Base-by-base conservation (phyloP, 2,888 invertebrate species). In the Drosophila fungiperda region DNA sequence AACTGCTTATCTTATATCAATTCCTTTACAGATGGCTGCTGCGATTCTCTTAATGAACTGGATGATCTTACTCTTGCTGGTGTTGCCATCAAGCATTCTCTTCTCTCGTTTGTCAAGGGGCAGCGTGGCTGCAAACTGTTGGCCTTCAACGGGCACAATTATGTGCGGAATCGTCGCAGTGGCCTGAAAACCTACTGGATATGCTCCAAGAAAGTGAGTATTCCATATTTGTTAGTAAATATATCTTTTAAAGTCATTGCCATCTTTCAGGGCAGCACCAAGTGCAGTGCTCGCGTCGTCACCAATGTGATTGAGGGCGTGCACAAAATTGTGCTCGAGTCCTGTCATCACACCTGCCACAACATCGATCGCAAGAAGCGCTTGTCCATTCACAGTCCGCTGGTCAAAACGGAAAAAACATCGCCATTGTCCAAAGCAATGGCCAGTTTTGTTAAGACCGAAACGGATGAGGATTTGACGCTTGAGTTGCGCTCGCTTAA, bases 181-280 rank as follows among this genome's bases (percentile, higher is more conserved):
- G 93, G 92, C 2, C 83, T 90, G 3, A 93, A 92, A 76, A 93
- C 93, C 0, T 93, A 93, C 72, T 93, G 93, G 93, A 93, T 93
- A 67, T 93, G 93, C 71, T 91, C 93, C 2, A 93, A 93, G 76
- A 93, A 93, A 90, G 93, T 93, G 65, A 78, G 73, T 52, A 4
- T 17, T 59, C 40, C 12, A 60, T 15, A 23, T 36, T 23, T 15
- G 8, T 23, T 12, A 6, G 3, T 11, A n/a, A 3, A 29, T 45
- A 36, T 23, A 9, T 36, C 5, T n/a, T 23, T 40, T 33, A 29
- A 26, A 55, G 8, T 3, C 4, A 12, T 17, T 17, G 17, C 3
- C 1, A 9, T 54, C 17, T 48, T 17, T 11, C 8, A 93, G 93
- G 93, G 93, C 32, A 93, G 93, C 80, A 90, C 92, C 9, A 93